Base-by-base conservation (phyloP, 2,797 vertebrate genomes). In the Urocyon cinereoargenteus region DNA sequence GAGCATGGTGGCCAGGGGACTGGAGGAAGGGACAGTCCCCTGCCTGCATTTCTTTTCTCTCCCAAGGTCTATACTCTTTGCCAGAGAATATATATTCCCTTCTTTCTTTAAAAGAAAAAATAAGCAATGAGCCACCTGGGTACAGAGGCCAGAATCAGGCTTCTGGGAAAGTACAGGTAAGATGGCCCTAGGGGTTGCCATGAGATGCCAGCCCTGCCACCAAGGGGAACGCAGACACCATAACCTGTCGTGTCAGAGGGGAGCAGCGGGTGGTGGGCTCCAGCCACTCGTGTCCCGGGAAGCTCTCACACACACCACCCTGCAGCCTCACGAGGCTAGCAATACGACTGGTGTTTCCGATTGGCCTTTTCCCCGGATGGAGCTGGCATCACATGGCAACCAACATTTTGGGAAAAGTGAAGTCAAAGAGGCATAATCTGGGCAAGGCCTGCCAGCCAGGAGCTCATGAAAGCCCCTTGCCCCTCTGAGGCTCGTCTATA, bases 221-320 rank as follows among this genome's bases (percentile, higher is more conserved):
- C 0, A 5, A 0, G 8, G 70, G 62, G 36, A 34, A 1, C 1
- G 0, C 21, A 36, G 55, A 40, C 72, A 49, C 14, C 70, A 73
- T 68, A 57, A 21, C 73, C 45, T 5, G 16, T 11, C 8, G 1
- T 8, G 34, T 53, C 22, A 24, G 59, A 61, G 55, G 31, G 16
- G 36, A 55, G n/a, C 70, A 2, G 1, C 9, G 4, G 68, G 59
- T 0, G 0, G 12, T 3, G 1, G 49, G 34, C 26, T 21, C 22
- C 14, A 2, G 28, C 64, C 55, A 7, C 22, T 24, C 1, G 0
- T 0, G 5, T 36, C 40, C 53, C 4, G 0, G 16, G 26, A 36
- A 51, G 62, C 85, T 57, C 57, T 66, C 16, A 6, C 22, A 13
- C n/a, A 12, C 57, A 40, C 59, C 40, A 45, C 40, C 40, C 40